Conservation (phyloP, 2,888 invertebrate species). For the Agonopterix subpropinquella region DNA sequence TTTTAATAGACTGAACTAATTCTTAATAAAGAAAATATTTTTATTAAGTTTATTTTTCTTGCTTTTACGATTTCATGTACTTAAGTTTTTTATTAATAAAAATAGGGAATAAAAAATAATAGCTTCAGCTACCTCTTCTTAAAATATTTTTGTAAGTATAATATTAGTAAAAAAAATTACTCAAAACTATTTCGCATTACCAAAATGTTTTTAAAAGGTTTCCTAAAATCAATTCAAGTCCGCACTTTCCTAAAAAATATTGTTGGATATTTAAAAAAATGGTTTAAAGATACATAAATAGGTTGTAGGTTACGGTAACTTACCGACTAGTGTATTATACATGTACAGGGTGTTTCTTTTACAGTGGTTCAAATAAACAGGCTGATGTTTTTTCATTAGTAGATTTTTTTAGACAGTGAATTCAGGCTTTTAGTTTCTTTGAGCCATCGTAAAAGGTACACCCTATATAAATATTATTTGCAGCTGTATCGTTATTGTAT, state of each 20-base stretch:
- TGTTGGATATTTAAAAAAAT: slow-evolving; percentile 38
- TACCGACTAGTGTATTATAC: not conserved
- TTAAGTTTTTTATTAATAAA: slow-evolving; percentile 46
- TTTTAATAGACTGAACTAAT: slow-evolving; percentile 14
- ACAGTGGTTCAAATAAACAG: no score
- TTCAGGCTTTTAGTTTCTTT: not conserved
- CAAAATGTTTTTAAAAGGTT: slow-evolving; percentile 24
- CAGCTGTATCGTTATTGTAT: slow-evolving; percentile 45
- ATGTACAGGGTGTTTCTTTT: no score
- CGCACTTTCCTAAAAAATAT: slow-evolving; percentile 49
- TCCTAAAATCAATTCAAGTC: slow-evolving; percentile 41
- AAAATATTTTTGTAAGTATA: slow-evolving; percentile 64
- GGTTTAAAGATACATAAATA: slow-evolving; percentile 36
- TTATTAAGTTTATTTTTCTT: not conserved
- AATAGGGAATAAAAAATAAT: slow-evolving; percentile 17
- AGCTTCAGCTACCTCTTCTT: slow-evolving; percentile 67
- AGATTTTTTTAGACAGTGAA: no score
- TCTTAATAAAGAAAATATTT: not conserved
- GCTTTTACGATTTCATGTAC: slow-evolving; percentile 32
- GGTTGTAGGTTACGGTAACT: slow-evolving; percentile 12
- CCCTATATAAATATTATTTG: slow-evolving; percentile 53
- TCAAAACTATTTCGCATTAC: slow-evolving; percentile 31
- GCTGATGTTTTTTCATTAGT: no score
- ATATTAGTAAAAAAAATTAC: slow-evolving; percentile 32
- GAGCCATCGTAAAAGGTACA: not conserved